Base-by-base conservation (phyloP, 2,797 vertebrate species). In the Diglossa cyanea region DNA sequence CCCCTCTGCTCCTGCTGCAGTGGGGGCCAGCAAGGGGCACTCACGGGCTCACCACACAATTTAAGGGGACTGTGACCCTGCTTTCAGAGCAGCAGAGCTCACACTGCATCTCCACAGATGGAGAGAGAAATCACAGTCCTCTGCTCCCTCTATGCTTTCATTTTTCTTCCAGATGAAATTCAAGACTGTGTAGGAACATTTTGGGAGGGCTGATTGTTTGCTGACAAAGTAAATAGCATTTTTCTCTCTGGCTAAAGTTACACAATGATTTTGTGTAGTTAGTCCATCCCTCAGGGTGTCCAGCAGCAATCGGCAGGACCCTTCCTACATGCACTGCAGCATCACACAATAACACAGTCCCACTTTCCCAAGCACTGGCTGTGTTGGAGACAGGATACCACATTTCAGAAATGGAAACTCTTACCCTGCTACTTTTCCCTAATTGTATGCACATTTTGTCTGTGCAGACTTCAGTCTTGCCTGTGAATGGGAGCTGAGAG, bases 401-500 rank as follows among this genome's bases (percentile, higher is more conserved):
- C 73, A 40, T 54, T 51, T 87, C 68, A 95, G 73, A 95, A 88
- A 66, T 88, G 88, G 96, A 94, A 94, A 94, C 48, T 90, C 74
- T 93, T 94, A 84, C 58, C 26, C 70, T 53, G 63, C 70, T 86
- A 1, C 68, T 91, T 75, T 79, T 54, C 73, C 40, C 33, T 91
- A 82, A 93, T 48, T 81, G 66, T 44, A 24, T n/a, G 4, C 89
- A 93, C 58, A 75, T 94, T 93, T 91, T 79, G 60, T 77, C 86
- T 48, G 48, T 45, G 77, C 37, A 40, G 47, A 48, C 50, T 78
- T 62, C 37, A 85, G 4, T 30, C 51, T 48, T 81, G 51, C 47
- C 80, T 60, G 77, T 58, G 53, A 76, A 58, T 40, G 33, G 51
- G 74, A 85, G 71, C 10, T 33, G 70, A 68, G 51, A 61, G 71